Base-by-base conservation (phyloP, 2,888 invertebrate genomes). In the Nyleta sp. region DNA sequence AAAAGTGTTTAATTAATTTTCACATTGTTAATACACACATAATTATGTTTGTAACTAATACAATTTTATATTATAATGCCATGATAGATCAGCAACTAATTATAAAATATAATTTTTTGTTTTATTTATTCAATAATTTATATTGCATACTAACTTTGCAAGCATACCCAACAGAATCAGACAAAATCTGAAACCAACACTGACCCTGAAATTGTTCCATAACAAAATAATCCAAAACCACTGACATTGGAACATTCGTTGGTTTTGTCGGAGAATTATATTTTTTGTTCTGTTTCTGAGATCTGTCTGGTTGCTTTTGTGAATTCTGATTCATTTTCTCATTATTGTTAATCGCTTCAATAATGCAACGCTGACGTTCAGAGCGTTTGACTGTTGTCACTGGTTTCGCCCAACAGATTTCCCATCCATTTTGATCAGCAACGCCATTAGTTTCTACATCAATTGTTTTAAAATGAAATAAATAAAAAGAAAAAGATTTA, bases 331-430 rank as follows among this genome's bases (percentile, higher is more conserved):
- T 44, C 3, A 17, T 73, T 46, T 33, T n/a, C 17, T 11, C 2
- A 11, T 35, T 35, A 35, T 35, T 35, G 7, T 2, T 75, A 10
- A 84, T 67, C 3, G 88, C 89, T 44, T 87, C 88, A 46, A 86
- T 85, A 35, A 88, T 88, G 18, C 86, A 84, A 44, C 83, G 83
- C 62, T 87, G 87, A 48, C 89, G 84, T 50, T 90, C 90, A 6
- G 84, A 55, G 20, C 81, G 64, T 77, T 89, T 89, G 4, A 86
- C 81, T 1, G 88, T 83, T 83, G 85, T 91, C 42, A 93, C 93
- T 6, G 93, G 93, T 81, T 93, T 93, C 0, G 93, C 93, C 93
- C 93, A 93, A 78, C 91, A 86, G 60, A 93, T 91, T 81, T 93
- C 93, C 81, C 90, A 91, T 7, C 87, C 83, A 40, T 87, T 82